A percentile compares a stretch with the other conserved stretches of the same genome.
Evolutionary conservation across 2,888 invertebrate species (phyloP).

Genomic region (Hylaea fasciaria): DNA sequence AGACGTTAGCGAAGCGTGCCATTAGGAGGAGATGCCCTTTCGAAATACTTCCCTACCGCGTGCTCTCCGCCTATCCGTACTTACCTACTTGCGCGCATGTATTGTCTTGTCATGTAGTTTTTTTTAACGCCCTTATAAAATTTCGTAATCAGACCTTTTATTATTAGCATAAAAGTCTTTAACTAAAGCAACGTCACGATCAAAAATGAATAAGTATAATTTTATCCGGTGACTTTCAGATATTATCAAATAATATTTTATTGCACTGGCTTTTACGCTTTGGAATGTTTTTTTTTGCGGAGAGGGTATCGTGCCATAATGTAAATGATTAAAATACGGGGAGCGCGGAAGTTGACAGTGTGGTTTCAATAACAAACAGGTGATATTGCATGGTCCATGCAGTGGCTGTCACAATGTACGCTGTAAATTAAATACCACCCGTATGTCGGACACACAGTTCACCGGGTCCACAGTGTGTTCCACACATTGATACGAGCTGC

Average conservation of each 20-base stretch:
- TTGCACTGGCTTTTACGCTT: constrained; percentile 1
- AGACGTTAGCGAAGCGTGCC: background rate
- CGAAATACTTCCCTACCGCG: background rate
- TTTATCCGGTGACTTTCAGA: constrained; percentile 13
- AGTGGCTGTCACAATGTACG: constrained; percentile 41
- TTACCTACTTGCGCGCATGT: background rate
- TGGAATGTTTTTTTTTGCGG: constrained; percentile 6
- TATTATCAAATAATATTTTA: constrained; percentile 18
- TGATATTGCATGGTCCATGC: constrained; percentile 52
- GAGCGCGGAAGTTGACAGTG: constrained; percentile 52
- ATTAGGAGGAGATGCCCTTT: constrained; percentile 8
- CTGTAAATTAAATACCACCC: constrained; percentile 51
- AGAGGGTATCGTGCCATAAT: constrained; percentile 8
- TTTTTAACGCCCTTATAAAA: constrained; percentile 33
- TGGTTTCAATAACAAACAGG: constrained; percentile 58
- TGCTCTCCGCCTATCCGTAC: background rate
- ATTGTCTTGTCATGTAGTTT: constrained; percentile 23
- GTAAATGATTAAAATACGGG: constrained; percentile 46
- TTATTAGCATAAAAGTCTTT: constrained; percentile 35
- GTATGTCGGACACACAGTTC: constrained; percentile 47
- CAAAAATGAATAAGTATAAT: constrained; percentile 19
- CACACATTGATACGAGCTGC: constrained; percentile 23
- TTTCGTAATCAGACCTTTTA: constrained; percentile 31
- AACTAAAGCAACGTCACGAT: constrained; percentile 9
- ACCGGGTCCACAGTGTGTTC: constrained; percentile 49